Evolutionary conservation across 2,888 invertebrate genomes (phyloP).

Genomic region (Eumacrocentrus americanus): DNA sequence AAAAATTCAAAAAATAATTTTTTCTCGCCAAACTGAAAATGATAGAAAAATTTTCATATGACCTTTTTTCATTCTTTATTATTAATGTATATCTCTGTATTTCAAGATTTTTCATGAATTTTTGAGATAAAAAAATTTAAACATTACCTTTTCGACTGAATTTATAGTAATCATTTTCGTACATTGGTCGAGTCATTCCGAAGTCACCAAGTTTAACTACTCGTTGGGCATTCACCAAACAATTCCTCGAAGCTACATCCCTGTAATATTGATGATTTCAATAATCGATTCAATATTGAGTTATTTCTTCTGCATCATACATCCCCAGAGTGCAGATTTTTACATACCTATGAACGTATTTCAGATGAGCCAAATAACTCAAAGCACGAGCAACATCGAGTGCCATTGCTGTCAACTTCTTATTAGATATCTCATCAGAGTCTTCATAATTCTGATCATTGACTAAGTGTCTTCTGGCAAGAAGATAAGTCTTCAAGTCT

Average conservation of each 20-base stretch:
- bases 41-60: too few relatives aligned
- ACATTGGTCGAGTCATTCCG: constrained; percentile 89
- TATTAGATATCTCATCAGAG: constrained; percentile 78
- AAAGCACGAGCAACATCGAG: constrained; percentile 85
- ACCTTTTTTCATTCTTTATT: too few relatives aligned
- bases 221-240: constrained; percentile 76
- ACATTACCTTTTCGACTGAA: constrained; percentile 84
- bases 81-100: too few relatives aligned
- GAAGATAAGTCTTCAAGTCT: constrained; percentile 85
- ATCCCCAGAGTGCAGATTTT: not conserved
- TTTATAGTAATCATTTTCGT: constrained; percentile 87
- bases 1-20: too few relatives aligned
- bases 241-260: constrained; percentile 83
- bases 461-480: constrained; percentile 84
- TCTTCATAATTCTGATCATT: constrained; percentile 69
- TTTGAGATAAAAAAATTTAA: too few relatives aligned
- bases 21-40: too few relatives aligned
- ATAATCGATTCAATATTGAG: not conserved
- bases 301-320: not conserved
- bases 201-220: constrained; percentile 83
- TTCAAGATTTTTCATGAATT: too few relatives aligned
- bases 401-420: constrained; percentile 85
- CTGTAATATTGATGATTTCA: constrained; percentile 59
- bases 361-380: constrained; percentile 81
- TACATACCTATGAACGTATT: constrained; percentile 80